These are phyloP conservation scores for Danio albolineatus DNA, from an alignment of 2,797 vertebrate genomes.

Conservation along the genomic window DNA sequence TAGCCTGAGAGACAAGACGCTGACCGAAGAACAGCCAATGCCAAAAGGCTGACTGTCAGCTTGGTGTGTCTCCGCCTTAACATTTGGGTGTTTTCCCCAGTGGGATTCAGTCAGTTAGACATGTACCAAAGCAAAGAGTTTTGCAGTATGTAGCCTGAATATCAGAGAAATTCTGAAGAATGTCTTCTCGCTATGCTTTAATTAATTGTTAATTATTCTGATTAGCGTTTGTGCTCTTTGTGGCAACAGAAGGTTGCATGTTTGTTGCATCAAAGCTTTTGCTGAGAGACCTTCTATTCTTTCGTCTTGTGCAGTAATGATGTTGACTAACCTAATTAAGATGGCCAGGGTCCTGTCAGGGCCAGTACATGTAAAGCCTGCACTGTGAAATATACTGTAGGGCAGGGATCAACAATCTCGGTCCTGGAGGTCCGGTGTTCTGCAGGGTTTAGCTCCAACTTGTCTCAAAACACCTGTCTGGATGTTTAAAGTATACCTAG, in stretches of 20 bases:
- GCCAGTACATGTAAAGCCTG: too few relatives aligned
- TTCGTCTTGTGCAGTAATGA: neutral
- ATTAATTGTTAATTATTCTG: neutral
- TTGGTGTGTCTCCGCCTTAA: neutral
- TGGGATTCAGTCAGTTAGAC: neutral
- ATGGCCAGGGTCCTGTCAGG: too few relatives aligned
- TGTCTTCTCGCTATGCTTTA: constrained; percentile 21
- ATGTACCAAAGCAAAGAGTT: neutral
- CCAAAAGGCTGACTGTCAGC: too few relatives aligned
- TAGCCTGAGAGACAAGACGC: too few relatives aligned
- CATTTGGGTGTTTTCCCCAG: neutral
- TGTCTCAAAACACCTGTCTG: too few relatives aligned
- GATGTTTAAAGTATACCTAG: too few relatives aligned
- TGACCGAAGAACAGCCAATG: too few relatives aligned
- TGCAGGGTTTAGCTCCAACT: too few relatives aligned
- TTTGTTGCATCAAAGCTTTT: neutral
- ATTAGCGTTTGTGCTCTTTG: neutral
- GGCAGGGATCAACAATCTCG: too few relatives aligned
- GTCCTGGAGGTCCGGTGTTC: too few relatives aligned
- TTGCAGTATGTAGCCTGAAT: neutral
- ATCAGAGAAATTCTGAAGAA: neutral
- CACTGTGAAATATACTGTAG: too few relatives aligned
- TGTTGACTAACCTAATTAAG: neutral
- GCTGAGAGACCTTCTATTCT: neutral
- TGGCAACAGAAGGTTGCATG: neutral